These are phyloP conservation scores for Cassiopea xamachana DNA, from an alignment of 30 jellyfish, hydroid and myxozoan genomes.

Conservation along the genomic window DNA sequence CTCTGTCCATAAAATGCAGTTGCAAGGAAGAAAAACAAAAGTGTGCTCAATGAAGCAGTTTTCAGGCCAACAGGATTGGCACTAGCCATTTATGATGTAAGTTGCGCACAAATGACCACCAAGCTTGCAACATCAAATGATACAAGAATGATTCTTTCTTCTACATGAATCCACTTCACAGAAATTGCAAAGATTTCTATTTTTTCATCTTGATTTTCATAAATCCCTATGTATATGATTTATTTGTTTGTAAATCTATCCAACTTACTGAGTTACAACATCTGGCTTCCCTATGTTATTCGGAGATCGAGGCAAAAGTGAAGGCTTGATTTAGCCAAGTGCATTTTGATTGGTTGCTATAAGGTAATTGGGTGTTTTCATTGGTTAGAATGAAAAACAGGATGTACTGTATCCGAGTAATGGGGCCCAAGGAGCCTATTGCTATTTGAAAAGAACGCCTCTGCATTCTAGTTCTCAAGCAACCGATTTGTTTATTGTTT, in stretches of 20 bases:
- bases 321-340: slow-evolving; percentile 24
- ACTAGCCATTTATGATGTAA: slow-evolving; percentile 53
- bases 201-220: neutral
- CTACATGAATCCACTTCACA: neutral
- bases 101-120: neutral
- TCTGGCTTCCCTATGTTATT: slow-evolving; percentile 37
- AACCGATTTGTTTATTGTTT: slow-evolving; percentile 56
- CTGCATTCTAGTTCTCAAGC: slow-evolving; percentile 44
- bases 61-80: slow-evolving; percentile 50
- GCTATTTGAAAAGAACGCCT: slow-evolving; percentile 20
- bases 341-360: neutral
- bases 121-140: neutral
- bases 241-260: slow-evolving; percentile 13
- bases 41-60: slow-evolving; percentile 18
- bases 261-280: neutral
- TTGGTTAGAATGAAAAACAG: neutral
- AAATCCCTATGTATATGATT: neutral
- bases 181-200: neutral
- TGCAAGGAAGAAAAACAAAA: slow-evolving; percentile 29
- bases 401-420: neutral
- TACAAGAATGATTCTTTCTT: neutral
- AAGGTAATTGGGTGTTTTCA: neutral
- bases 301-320: slow-evolving; percentile 35
- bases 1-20: slow-evolving; percentile 47
- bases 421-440: slow-evolving; percentile 29